Percentiles rank a stretch among this genome's conserved stretches.
These are phyloP conservation scores for Dicrostonyx torquatus DNA, from an alignment of 2,797 vertebrate species.

Conservation along the genomic window DNA sequence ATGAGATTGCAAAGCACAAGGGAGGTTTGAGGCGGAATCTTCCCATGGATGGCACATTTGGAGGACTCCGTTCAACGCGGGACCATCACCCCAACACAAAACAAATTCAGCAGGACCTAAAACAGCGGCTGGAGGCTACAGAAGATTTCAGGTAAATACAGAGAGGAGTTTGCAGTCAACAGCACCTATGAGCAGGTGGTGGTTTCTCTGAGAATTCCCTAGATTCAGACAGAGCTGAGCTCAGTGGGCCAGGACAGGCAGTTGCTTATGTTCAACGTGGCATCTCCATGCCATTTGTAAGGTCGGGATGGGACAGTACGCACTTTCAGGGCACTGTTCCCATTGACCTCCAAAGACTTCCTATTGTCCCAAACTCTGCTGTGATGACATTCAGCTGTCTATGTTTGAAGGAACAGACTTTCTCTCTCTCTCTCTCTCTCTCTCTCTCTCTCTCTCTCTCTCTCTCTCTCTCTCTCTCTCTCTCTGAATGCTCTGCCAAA, in stretches of 20 bases:
- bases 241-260: not conserved
- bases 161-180: not conserved
- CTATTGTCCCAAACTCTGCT: fast-evolving
- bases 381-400: not conserved
- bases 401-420: not conserved
- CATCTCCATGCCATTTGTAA: not conserved
- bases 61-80: too few species aligned
- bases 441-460: too few species aligned
- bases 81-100: not conserved
- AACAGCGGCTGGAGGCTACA: not conserved
- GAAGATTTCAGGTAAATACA: not conserved
- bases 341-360: not conserved
- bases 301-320: not conserved
- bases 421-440: too few species aligned
- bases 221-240: not conserved
- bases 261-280: not conserved
- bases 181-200: not conserved
- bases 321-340: not conserved
- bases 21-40: not conserved
- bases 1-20: fast-evolving
- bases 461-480: too few species aligned
- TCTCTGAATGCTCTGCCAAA: not conserved
- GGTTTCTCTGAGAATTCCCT: not conserved
- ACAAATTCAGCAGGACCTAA: not conserved
- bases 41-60: not conserved